phyloP scores from a whole-genome alignment of 2,888 invertebrate species.

The Pseudanteris insignis region DNA sequence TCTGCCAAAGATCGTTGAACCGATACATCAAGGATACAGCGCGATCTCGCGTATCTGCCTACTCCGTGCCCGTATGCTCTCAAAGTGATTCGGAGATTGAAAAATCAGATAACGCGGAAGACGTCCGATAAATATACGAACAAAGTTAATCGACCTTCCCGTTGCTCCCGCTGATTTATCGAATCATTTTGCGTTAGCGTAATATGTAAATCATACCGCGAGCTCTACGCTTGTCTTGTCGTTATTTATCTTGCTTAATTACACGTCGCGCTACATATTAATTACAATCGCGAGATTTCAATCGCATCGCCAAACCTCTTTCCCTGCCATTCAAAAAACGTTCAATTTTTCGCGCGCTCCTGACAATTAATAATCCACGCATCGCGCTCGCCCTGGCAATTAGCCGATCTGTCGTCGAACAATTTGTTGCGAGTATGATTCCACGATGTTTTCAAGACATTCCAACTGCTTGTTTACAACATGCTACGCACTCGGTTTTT shows the following conservation, averaged over 20 bases:
- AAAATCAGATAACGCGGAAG: constrained; percentile 51
- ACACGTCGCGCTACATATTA: constrained; percentile 30
- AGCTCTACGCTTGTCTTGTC: constrained; percentile 14
- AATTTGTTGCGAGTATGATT: too few relatives aligned
- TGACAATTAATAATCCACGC: too few relatives aligned
- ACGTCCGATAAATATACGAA: constrained; percentile 55
- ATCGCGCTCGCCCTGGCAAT: too few relatives aligned
- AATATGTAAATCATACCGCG: constrained; percentile 44
- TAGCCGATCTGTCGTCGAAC: too few relatives aligned
- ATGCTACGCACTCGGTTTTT: too few relatives aligned
- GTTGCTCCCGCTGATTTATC: constrained; percentile 46
- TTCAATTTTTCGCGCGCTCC: too few relatives aligned
- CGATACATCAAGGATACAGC: constrained; percentile 44
- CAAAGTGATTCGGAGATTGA: constrained; percentile 53
- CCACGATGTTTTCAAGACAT: too few relatives aligned
- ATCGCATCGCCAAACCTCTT: constrained; percentile 20
- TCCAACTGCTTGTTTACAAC: too few relatives aligned
- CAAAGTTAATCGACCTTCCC: constrained; percentile 46
- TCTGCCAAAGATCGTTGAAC: constrained; percentile 49
- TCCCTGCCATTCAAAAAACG: constrained; percentile 19
- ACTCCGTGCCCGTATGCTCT: constrained; percentile 27
- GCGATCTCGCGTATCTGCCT: constrained; percentile 7
- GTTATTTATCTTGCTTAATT: constrained; percentile 43
- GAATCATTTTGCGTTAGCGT: constrained; percentile 34
- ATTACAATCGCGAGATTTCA: constrained; percentile 39